Evolutionary conservation across 2,888 invertebrate genomes (phyloP), one percentile per base, ranked within the genome.

Genomic region (Entomobrya multifasciata): DNA sequence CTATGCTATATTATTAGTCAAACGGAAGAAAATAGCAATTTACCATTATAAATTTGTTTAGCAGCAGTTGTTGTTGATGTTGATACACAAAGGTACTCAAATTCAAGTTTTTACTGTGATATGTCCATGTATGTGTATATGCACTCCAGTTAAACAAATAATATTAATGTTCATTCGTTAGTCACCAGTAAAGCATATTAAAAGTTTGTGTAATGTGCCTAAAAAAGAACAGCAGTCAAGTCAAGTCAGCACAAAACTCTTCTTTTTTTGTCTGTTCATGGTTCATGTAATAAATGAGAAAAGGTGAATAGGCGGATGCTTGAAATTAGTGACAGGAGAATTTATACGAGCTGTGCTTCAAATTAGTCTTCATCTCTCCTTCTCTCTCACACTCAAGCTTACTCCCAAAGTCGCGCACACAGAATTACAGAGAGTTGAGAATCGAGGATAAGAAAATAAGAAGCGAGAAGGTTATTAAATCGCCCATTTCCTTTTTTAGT

Each of bases 241-340:
- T 25, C 1, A 10, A 27, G 11, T 1, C 60, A 17, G 27, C 27
- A 27, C 41, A 65, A 22, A 41, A 20, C 41, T 60, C 8, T 17
- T n/a, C 55, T n/a, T 20, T 15, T 55, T 17, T n/a, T 20, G 36
- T 36, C 41, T 65, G 41, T 65, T 36, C 17, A 65, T 17, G 20
- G 36, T 17, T 36, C 20, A 17, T 41, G 11, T 62, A 65, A 10
- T 8, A 17, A 65, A 65, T 65, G 65, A 60, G 65, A 84, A 67
- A 85, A 76, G 86, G 86, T 81, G 86, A 81, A 86, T 86, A 86
- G 86, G 86, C 86, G 86, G 86, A 86, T 86, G 86, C 86, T 86
- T 86, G 81, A 86, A 86, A 86, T 86, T 86, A 86, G 86, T 86
- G 86, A 86, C 86, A 86, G 86, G 81, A 86, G 86, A 86, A 86